Base-by-base conservation (phyloP, 2,113 vertebrate species). In the Pituophis catenifer region DNA sequence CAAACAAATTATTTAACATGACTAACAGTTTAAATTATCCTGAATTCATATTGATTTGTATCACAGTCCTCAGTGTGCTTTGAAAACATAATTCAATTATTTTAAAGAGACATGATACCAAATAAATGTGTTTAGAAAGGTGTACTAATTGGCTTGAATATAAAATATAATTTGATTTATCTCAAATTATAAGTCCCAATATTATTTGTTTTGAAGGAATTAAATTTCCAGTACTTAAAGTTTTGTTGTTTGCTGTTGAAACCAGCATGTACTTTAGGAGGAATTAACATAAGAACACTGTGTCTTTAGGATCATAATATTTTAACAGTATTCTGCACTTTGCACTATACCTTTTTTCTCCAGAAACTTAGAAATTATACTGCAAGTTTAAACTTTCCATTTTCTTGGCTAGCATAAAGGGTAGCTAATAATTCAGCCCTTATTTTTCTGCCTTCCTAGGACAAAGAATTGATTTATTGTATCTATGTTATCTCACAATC, bases 401-500 rank as follows among this genome's bases (percentile, higher is more conserved):
- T 94, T 94, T 96, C 94, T 96, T 94, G 96, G 96, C 96, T 89
- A 91, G 65, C 94, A 92, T 91, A 93, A 5, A n/a, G 62, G 1
- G 92, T 91, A 94, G 92, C 91, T 90, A 95, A 44, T 91, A 5
- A 44, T 91, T 48, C 92, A 90, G 93, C 89, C 89, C 94, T 92
- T 92, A 93, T 94, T 96, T 96, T 93, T 75, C 85, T 91, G 92
- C 24, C 92, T 93, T 87, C 12, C 85, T 55, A 95, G 93, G 26
- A 95, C 91, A 65, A 70, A 6, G 87, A 91, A 89, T 89, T 95
- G 96, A 97, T 96, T 96, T 95, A 96, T 95, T 92, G 95, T 94
- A 92, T 86, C 94, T 89, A 89, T 6, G 86, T 94, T 97, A 96
- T 95, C 95, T 88, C 89, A 57, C 85, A 3, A 94, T 95, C 96